Evolutionary conservation across 2,113 vertebrate genomes (phyloP).

Genomic region (Corythornis madagascariensis): DNA sequence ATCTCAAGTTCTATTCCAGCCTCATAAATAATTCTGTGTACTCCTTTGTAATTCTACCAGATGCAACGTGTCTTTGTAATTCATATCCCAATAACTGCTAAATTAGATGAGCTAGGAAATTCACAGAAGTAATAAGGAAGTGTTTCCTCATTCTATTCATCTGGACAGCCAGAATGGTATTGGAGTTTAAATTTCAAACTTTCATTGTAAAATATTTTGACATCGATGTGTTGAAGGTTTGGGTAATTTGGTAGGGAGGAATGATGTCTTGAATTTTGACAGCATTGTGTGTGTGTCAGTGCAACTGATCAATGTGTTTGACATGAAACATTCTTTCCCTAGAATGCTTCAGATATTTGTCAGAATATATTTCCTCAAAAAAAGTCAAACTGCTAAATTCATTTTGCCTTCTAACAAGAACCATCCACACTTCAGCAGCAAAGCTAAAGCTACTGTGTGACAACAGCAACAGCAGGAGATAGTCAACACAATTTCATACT

Average conservation of each 20-base stretch:
- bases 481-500: conserved; percentile 18
- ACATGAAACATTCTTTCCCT: conserved; percentile 30
- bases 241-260: neutral
- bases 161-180: neutral
- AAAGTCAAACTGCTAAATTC: conserved; percentile 54
- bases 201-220: conserved; percentile 4
- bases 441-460: conserved; percentile 22
- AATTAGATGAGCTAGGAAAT: neutral
- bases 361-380: conserved; percentile 51
- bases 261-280: conserved; percentile 26
- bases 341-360: conserved; percentile 44
- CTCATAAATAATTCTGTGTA: too few relatives aligned
- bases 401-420: conserved; percentile 61
- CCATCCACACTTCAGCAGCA: neutral
- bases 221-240: neutral
- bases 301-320: conserved; percentile 35
- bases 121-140: neutral
- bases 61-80: neutral
- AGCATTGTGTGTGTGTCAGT: conserved; percentile 32
- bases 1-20: too few relatives aligned
- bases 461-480: conserved; percentile 37
- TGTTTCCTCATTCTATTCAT: neutral
- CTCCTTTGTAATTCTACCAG: neutral
- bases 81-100: neutral
- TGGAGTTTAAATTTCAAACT: neutral